Evolutionary conservation across 2,113 vertebrate genomes (phyloP).

Genomic region (Heterocephalus glaber): DNA sequence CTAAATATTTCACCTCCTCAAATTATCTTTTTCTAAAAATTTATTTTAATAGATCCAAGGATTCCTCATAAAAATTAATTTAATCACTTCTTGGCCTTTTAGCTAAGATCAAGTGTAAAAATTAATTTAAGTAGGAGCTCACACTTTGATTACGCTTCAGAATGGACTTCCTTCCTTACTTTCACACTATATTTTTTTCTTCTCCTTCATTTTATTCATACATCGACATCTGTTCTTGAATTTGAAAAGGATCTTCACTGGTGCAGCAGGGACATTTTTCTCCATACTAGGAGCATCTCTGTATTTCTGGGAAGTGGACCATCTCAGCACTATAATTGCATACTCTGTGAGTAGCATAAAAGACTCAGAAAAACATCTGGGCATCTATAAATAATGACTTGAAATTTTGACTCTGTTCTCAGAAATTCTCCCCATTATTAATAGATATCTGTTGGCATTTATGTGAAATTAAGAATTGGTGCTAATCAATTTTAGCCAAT

Average conservation of each 20-base stretch:
- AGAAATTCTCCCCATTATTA: slow-evolving; percentile 28
- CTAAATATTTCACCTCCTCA: neutral
- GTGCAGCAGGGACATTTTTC: slow-evolving; percentile 14
- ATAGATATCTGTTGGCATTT: slow-evolving; percentile 32
- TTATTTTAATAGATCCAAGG: neutral
- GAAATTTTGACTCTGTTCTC: neutral
- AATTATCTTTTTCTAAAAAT: neutral
- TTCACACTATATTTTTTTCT: neutral
- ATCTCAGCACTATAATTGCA: neutral
- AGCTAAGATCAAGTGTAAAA: no score
- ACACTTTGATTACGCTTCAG: neutral
- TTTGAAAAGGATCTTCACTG: neutral
- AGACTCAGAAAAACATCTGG: slow-evolving; percentile 53
- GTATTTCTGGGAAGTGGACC: neutral
- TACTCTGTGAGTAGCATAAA: neutral
- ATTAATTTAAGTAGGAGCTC: neutral
- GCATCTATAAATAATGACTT: slow-evolving; percentile 55
- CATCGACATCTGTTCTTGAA: neutral
- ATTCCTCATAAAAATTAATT: neutral
- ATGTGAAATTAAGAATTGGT: slow-evolving; percentile 51
- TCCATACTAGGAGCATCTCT: neutral
- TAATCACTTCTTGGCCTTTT: no score
- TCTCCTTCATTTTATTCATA: neutral
- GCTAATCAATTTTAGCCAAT: neutral
- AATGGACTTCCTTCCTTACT: neutral